phyloP scores from a whole-genome alignment of 2,888 invertebrate genomes.

The Polia nebulosa region DNA sequence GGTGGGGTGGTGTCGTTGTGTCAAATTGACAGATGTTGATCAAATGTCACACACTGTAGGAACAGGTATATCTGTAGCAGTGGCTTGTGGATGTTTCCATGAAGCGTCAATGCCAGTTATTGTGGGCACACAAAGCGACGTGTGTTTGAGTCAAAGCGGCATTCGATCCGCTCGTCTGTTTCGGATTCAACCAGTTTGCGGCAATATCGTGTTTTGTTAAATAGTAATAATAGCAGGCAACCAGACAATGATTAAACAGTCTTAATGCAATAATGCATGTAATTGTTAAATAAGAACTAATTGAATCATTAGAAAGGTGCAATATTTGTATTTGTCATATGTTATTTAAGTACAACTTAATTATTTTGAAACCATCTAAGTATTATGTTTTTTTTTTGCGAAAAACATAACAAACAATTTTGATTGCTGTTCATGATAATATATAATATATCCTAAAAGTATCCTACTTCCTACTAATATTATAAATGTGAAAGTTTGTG shows the following conservation, averaged over 20 bases:
- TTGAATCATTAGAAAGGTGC: no score
- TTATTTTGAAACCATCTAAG: no score
- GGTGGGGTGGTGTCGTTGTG: not conserved
- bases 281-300: not conserved
- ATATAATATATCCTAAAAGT: no score
- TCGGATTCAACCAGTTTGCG: not conserved
- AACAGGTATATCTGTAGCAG: slow-evolving; percentile 1
- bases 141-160: slow-evolving; percentile 16
- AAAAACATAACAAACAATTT: not conserved
- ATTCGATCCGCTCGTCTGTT: slow-evolving; percentile 28
- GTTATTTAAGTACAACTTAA: no score
- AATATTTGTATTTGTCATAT: not conserved
- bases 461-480: no score
- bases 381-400: not conserved
- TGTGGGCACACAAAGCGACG: slow-evolving; percentile 31
- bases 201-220: slow-evolving; percentile 3
- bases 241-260: not conserved
- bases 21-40: slow-evolving; percentile 14
- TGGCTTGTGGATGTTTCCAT: slow-evolving; percentile 18
- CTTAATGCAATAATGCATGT: not conserved
- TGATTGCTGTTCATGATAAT: no score
- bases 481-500: no score
- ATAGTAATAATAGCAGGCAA: not conserved
- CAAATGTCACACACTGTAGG: slow-evolving; percentile 9
- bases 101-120: slow-evolving; percentile 16